Base-by-base conservation (phyloP, 2,888 invertebrate genomes). In the Poecilus cupreus region DNA sequence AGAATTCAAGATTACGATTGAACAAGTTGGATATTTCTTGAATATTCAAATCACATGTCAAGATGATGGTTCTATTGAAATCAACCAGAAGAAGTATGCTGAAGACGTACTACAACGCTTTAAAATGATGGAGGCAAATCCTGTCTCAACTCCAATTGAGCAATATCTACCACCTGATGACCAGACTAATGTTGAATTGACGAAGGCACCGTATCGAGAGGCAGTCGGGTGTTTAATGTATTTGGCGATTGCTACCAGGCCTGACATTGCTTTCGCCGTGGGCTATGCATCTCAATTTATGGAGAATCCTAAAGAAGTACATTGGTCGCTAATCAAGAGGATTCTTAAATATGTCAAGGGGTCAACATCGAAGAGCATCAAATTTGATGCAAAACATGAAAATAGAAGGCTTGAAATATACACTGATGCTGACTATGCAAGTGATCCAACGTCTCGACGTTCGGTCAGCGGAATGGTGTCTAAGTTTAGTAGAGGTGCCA, bases 121-220 rank as follows among this genome's bases (percentile, higher is more conserved):
- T 82, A 76, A 82, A 2, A 82, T 85, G 82, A 57, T 80, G 72
- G 76, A 85, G 43, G 81, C 83, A 11, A 85, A 86, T 43, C 16
- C 82, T 1, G 85, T 83, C 5, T n/a, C 81, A 0, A 84, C 84
- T 13, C 85, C 84, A 0, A 5, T n/a, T n/a, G 83, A 83, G 6
- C 8, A 74, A 78, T 54, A 11, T 57, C 11, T 20, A 3, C 43
- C 2, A 6, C 24, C 16, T n/a, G 54, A 37, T 64, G 78, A 81
- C 8, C 37, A 16, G 57, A 79, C 72, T 24, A 72, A n/a, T 24
- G 60, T n/a, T 3, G 51, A 78, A 80, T 16, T 51, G n/a, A 68
- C 51, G 54, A 75, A 77, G 10, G 76, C 22, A 10, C 54, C 22
- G 1, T 54, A 54, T 54, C 54, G 54, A 6, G 22, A 54, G 11